Base-by-base conservation (phyloP, 2,797 vertebrate species). In the Xenops minutus region DNA sequence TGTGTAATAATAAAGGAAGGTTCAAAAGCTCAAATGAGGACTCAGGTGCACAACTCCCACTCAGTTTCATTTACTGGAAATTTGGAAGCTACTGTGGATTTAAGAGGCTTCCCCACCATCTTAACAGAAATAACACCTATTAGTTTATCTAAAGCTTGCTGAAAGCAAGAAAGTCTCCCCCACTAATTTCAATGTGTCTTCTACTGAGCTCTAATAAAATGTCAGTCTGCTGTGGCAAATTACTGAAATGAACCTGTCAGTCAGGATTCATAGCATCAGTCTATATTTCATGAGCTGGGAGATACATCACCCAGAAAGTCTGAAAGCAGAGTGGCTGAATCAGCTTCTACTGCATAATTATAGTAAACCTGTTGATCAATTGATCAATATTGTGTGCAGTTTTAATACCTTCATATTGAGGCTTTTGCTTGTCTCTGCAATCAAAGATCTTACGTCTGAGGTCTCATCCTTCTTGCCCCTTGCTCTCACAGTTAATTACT, bases 401-500 rank as follows among this genome's bases (percentile, higher is more conserved):
- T 95, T 96, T 93, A 88, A 90, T 92, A 58, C 77, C 80, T 91
- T 88, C 67, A 36, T 69, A 76, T 44, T 56, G 77, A 93, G 76
- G 52, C 32, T 88, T 96, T 93, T 94, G 66, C 87, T 89, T 81
- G 62, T 87, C 46, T 77, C 62, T 89, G 85, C 56, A 95, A 62
- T 81, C 89, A 93, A 55, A 83, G 56, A 66, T 49, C 51, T 58
- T 73, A 86, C 88, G 34, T 52, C 48, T 84, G 63, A 89, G 71
- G 76, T 92, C 55, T 90, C 46, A 84, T 83, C 52, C 32, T 92
- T 88, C 66, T 76, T 86, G 56, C 83, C 66, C 84, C 63, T 66
- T 92, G 68, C 23, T 91, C 72, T 59, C 64, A 75, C 37, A 68
- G 62, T 88, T 95, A 91, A 97, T 96, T 92, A 89, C 39, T 91